phyloP scores from a whole-genome alignment of 2,797 vertebrate species.

The Graptemys geographica region DNA sequence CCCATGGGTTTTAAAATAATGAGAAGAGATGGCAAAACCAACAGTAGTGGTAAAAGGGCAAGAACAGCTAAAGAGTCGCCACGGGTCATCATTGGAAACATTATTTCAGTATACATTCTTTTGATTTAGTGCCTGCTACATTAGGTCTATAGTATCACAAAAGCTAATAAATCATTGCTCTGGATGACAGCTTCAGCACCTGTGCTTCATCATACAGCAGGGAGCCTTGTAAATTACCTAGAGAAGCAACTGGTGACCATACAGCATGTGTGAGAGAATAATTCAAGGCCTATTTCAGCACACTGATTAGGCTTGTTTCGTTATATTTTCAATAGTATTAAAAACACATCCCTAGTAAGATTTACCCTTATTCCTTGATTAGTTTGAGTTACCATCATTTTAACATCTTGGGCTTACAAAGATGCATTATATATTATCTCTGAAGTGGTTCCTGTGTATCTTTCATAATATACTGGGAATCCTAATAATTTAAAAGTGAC shows the following conservation, averaged over 20 bases:
- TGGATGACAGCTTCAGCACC: slow-evolving; percentile 75
- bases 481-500: background rate
- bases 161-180: slow-evolving; percentile 78
- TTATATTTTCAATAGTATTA: slow-evolving; percentile 63
- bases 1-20: slow-evolving; percentile 77
- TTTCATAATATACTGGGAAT: background rate
- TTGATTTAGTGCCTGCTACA: slow-evolving; percentile 79
- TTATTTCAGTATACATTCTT: slow-evolving; percentile 77
- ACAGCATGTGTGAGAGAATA: slow-evolving; percentile 30
- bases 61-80: slow-evolving; percentile 75
- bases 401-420: background rate
- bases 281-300: slow-evolving; percentile 53
- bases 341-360: slow-evolving; percentile 54
- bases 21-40: slow-evolving; percentile 76
- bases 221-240: slow-evolving; percentile 75
- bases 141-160: slow-evolving; percentile 68
- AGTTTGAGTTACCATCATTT: background rate
- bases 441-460: background rate
- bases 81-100: slow-evolving; percentile 75
- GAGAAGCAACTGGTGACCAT: slow-evolving; percentile 73
- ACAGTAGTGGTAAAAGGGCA: slow-evolving; percentile 71
- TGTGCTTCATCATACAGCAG: slow-evolving; percentile 77
- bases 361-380: slow-evolving; percentile 45
- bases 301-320: slow-evolving; percentile 56
- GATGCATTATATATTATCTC: background rate